A percentile compares a stretch with the other conserved stretches of the same genome.
Conservation (phyloP, 2,888 invertebrate species). For the Hypomecis punctinalis region DNA sequence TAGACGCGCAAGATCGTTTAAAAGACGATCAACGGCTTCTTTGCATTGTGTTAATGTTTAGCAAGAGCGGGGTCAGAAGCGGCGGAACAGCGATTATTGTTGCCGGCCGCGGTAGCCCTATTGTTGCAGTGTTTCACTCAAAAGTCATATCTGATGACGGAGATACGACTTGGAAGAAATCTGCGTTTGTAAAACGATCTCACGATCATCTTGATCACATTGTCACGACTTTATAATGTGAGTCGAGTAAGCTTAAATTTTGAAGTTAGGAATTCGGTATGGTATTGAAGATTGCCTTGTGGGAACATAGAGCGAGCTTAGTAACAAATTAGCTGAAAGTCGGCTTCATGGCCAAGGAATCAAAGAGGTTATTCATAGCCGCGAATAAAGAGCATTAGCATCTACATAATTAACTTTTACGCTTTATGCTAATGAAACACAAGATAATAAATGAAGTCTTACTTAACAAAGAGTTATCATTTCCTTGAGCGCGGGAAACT, state of each 20-base stretch:
- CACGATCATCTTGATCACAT: slow-evolving; percentile 60
- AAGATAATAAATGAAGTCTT: slow-evolving; percentile 53
- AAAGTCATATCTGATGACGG: slow-evolving; percentile 75
- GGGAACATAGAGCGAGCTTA: slow-evolving; percentile 18
- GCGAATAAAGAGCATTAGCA: slow-evolving; percentile 51
- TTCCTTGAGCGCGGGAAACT: slow-evolving; percentile 72
- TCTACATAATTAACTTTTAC: slow-evolving; percentile 57
- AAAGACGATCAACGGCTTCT: slow-evolving; percentile 81
- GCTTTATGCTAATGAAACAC: slow-evolving; percentile 57
- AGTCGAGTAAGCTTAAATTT: slow-evolving; percentile 13
- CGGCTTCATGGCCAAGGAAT: slow-evolving; percentile 38
- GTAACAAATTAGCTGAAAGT: slow-evolving; percentile 32
- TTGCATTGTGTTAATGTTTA: slow-evolving; percentile 74
- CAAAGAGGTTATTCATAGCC: slow-evolving; percentile 36
- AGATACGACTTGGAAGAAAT: slow-evolving; percentile 49
- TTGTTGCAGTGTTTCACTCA: slow-evolving; percentile 69
- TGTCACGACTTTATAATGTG: slow-evolving; percentile 64
- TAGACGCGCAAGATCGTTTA: slow-evolving; percentile 78
- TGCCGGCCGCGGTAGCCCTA: slow-evolving; percentile 64
- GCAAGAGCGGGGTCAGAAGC: slow-evolving; percentile 72
- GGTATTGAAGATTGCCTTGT: slow-evolving; percentile 5
- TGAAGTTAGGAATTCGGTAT: slow-evolving; percentile 10
- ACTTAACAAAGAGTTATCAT: slow-evolving; percentile 61
- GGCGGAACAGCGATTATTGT: slow-evolving; percentile 67
- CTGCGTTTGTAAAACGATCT: slow-evolving; percentile 55